Conservation (phyloP, 2,797 vertebrate species). For the Petrocephalus schoutedeni region DNA sequence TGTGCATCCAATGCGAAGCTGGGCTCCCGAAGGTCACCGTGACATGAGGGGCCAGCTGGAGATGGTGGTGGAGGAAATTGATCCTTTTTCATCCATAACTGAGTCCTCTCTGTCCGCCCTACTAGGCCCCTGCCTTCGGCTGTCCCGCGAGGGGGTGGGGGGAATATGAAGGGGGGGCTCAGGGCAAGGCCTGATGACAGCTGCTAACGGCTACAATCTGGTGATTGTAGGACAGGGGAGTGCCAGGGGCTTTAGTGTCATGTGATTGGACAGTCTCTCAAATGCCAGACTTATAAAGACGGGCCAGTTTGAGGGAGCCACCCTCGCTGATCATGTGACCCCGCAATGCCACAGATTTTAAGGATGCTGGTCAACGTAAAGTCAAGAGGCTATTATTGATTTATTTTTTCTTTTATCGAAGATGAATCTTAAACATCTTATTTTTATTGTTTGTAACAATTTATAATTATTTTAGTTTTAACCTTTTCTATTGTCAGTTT, state of each 20-base stretch:
- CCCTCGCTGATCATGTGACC: not conserved
- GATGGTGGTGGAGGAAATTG: not conserved
- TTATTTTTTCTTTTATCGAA: not conserved
- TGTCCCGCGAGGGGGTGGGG: not conserved
- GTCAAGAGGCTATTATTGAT: not conserved
- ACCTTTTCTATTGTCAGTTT: not conserved
- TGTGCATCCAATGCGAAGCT: not conserved
- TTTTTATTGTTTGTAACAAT: not conserved
- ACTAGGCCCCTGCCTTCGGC: not conserved
- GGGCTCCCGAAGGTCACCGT: not conserved
- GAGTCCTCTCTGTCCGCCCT: not conserved
- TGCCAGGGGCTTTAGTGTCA: not conserved
- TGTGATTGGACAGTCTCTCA: not conserved
- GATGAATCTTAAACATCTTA: not conserved
- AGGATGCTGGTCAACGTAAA: not conserved
- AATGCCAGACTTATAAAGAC: not conserved
- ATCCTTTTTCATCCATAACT: not conserved
- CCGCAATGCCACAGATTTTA: not conserved
- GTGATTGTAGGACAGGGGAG: not conserved
- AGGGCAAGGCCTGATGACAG: not conserved
- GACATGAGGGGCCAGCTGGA: not conserved
- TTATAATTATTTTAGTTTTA: not conserved
- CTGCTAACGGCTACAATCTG: not conserved
- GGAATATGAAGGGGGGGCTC: not conserved
- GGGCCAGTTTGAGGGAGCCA: not conserved